Percentiles rank a stretch among this genome's conserved stretches.
Conservation (phyloP, 2,113 vertebrate species). For the Diadophis punctatus region DNA sequence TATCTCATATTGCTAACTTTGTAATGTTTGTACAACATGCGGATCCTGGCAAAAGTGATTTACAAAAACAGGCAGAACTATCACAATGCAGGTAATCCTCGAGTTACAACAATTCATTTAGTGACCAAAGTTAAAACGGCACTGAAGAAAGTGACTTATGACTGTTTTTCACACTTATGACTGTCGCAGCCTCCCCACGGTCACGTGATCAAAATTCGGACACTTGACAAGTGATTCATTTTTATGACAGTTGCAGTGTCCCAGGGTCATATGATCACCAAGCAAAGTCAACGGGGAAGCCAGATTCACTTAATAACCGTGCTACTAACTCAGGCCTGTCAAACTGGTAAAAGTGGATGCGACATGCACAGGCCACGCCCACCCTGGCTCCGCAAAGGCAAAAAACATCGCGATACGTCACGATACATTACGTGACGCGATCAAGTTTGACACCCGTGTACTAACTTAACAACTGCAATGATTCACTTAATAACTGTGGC, state of each 20-base stretch:
- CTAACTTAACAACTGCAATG: too few relatives aligned
- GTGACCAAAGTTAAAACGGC: neutral
- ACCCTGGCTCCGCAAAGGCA: too few relatives aligned
- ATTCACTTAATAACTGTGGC: too few relatives aligned
- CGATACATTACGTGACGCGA: too few relatives aligned
- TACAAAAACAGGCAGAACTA: accelerated
- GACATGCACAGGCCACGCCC: too few relatives aligned
- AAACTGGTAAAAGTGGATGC: too few relatives aligned
- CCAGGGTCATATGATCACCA: neutral
- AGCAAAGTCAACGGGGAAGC: too few relatives aligned
- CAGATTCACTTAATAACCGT: too few relatives aligned
- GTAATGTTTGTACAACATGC: neutral
- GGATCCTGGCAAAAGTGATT: neutral
- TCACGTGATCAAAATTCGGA: neutral
- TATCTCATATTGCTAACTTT: neutral
- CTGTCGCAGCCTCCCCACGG: neutral
- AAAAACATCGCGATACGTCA: too few relatives aligned
- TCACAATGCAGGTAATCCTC: neutral
- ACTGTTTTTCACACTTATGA: neutral
- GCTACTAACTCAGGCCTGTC: too few relatives aligned
- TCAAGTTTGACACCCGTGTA: too few relatives aligned
- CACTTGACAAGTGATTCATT: neutral
- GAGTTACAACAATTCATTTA: neutral
- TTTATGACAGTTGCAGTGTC: neutral
- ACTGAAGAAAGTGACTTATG: neutral